Base-by-base conservation (phyloP, 2,888 invertebrate species). In the Drosophila nr. perissopoda region DNA sequence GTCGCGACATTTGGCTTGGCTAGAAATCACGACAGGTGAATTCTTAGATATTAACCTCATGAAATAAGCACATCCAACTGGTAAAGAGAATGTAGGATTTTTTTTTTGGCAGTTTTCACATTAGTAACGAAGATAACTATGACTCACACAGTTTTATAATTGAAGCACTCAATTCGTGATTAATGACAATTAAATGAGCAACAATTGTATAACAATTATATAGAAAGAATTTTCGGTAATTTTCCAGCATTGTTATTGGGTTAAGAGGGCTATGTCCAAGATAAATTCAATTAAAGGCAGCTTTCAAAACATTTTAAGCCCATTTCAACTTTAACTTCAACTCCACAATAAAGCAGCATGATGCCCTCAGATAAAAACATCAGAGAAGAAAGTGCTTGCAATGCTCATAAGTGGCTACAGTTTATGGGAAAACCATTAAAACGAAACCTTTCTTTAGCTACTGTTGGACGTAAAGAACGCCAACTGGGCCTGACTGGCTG, bases 221-320 rank as follows among this genome's bases (percentile, higher is more conserved):
- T 63, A 8, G 49, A 58, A 54, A 70, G 70, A 79, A 81, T 36
- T 63, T 77, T 69, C 49, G 21, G 48, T 42, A 31, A 46, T 69
- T 82, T 82, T 53, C 34, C 64, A 68, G 51, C 69, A 71, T 76
- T 63, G 60, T 74, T 71, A 62, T 53, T 21, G 59, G 46, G 48
- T 31, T 46, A 38, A 68, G 49, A 61, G 81, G 68, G 38, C 42
- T 60, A 56, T 42, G 33, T 51, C 21, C 63, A 49, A 62, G 75
- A 51, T 76, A 72, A 74, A 82, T 86, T 86, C 71, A 83, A 88
- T 86, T 86, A 86, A 74, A 74, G 68, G 33, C 70, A 62, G 70
- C 85, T 86, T 78, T 88, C 83, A 78, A 83, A 85, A 78, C 75
- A 83, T 62, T 64, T 33, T 71, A 57, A 40, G 46, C 64, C 70